Percentiles rank a stretch among this genome's conserved stretches.
phyloP scores from a whole-genome alignment of 2,797 vertebrate genomes.

The Amblyraja radiata region DNA sequence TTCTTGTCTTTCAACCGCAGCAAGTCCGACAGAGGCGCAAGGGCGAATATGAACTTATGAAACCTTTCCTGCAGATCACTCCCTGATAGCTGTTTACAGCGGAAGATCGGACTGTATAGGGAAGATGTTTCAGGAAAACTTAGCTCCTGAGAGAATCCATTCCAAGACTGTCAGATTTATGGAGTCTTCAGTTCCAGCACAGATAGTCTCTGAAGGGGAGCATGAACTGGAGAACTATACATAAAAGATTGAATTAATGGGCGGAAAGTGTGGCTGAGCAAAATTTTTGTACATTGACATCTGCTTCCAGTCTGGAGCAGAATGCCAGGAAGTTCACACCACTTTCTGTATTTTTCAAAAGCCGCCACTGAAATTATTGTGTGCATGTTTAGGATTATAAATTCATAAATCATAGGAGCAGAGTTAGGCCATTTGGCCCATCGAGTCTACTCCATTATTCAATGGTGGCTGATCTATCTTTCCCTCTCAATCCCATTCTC shows the following conservation, averaged over 20 bases:
- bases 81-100: neutral
- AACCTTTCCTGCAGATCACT: neutral
- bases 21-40: neutral
- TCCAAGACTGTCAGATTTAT: neutral
- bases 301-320: neutral
- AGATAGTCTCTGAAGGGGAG: neutral
- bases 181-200: neutral
- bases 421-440: too few relatives aligned
- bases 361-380: neutral
- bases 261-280: neutral
- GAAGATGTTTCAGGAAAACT: neutral
- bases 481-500: too few relatives aligned
- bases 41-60: neutral
- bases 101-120: neutral
- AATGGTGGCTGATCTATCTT: too few relatives aligned
- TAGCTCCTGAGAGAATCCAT: neutral
- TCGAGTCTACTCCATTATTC: too few relatives aligned
- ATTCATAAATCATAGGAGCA: too few relatives aligned
- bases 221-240: neutral
- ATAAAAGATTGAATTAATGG: neutral
- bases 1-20: neutral
- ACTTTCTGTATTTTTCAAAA: neutral
- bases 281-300: neutral
- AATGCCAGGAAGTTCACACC: neutral
- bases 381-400: too few relatives aligned